These are phyloP conservation scores for Onthophagus sagittarius DNA, from an alignment of 2,888 invertebrate genomes.

Conservation along the genomic window DNA sequence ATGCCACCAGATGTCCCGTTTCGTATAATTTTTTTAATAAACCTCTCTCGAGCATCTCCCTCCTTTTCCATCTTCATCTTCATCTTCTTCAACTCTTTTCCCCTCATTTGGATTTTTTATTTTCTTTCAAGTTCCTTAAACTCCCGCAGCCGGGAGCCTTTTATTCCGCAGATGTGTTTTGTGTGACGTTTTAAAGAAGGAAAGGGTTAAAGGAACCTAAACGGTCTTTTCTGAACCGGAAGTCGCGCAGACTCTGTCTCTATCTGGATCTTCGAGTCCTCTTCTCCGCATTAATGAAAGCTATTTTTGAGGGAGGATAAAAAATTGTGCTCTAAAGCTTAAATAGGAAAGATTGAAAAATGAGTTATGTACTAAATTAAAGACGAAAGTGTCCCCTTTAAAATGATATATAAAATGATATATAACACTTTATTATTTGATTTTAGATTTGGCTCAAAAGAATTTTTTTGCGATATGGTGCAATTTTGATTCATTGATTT, in stretches of 20 bases:
- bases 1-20: background rate
- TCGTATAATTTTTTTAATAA: background rate
- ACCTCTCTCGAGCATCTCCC: background rate
- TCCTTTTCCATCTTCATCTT: too few relatives aligned
- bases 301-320: background rate
- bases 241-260: background rate
- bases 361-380: too few relatives aligned
- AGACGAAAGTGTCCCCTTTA: too few relatives aligned
- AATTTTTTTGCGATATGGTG: too few relatives aligned
- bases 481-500: too few relatives aligned
- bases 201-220: background rate
- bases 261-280: background rate
- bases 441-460: too few relatives aligned
- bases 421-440: too few relatives aligned
- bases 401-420: too few relatives aligned
- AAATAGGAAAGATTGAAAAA: too few relatives aligned
- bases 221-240: background rate
- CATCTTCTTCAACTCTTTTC: background rate
- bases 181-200: background rate
- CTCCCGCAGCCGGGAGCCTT: background rate
- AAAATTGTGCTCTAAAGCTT: background rate
- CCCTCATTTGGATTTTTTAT: too few relatives aligned
- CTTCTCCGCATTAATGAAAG: background rate
- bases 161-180: background rate
- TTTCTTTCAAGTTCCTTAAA: too few relatives aligned